phyloP scores from a whole-genome alignment of 1,140 invertebrate genomes.

The Anoplophora glabripennis region DNA sequence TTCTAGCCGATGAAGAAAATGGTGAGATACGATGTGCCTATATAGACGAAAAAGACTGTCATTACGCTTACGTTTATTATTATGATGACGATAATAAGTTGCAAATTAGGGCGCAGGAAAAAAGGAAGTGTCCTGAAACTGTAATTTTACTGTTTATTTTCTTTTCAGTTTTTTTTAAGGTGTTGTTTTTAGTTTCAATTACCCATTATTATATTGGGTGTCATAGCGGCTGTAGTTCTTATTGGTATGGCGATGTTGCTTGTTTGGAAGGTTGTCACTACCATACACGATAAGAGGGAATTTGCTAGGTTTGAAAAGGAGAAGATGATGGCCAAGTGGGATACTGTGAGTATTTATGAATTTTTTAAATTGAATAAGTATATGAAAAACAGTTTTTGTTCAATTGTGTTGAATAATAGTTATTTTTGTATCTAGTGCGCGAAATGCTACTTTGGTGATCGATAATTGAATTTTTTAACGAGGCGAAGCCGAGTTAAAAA shows the following conservation, averaged over 20 bases:
- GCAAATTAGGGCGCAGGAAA: constrained; percentile 62
- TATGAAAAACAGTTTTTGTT: too few relatives aligned
- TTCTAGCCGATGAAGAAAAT: constrained; percentile 65
- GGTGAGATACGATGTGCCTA: constrained; percentile 75
- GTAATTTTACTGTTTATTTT: constrained; percentile 42
- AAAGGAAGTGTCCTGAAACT: constrained; percentile 76
- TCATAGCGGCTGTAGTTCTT: constrained; percentile 89
- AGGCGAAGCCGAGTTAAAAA: too few relatives aligned
- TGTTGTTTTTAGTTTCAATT: constrained; percentile 58
- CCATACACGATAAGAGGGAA: constrained; percentile 75
- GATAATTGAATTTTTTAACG: too few relatives aligned
- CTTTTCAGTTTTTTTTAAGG: too few relatives aligned
- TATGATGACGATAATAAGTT: constrained; percentile 58
- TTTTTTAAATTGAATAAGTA: too few relatives aligned
- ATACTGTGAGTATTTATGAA: constrained; percentile 60
- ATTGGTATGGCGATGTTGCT: constrained; percentile 72
- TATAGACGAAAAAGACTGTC: constrained; percentile 81
- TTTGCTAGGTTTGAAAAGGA: constrained; percentile 81
- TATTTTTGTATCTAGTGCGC: too few relatives aligned
- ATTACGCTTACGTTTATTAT: constrained; percentile 78
- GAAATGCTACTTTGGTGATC: too few relatives aligned
- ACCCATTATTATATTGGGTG: constrained; percentile 85
- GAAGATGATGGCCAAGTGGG: constrained; percentile 68
- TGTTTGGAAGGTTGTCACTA: constrained; percentile 80
- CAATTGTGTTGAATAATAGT: too few relatives aligned